phyloP scores from a whole-genome alignment of 2,797 vertebrate species.

The Aplochiton taeniatus region DNA sequence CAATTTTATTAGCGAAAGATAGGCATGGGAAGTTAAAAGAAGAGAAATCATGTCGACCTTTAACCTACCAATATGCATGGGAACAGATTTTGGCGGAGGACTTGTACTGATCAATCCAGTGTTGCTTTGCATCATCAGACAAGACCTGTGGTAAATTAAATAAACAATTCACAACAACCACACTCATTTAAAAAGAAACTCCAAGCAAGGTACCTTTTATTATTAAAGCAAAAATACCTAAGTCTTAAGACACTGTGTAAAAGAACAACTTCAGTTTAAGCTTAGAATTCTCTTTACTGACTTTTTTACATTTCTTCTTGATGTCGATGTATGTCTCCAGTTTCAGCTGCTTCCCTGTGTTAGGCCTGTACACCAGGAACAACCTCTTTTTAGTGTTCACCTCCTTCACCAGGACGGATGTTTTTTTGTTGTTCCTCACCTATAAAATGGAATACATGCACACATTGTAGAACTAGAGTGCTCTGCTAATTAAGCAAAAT shows the following conservation, averaged over 20 bases:
- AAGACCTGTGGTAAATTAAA: constrained; percentile 76
- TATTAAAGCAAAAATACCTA: background rate
- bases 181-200: background rate
- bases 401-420: constrained; percentile 92
- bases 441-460: constrained; percentile 43
- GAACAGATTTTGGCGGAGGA: constrained; percentile 93
- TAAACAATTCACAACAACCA: background rate
- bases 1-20: too few species aligned
- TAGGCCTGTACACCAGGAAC: constrained; percentile 94
- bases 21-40: too few species aligned
- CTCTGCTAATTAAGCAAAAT: too few species aligned
- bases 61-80: constrained; percentile 92
- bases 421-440: constrained; percentile 98
- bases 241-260: too few species aligned
- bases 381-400: constrained; percentile 95
- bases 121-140: constrained; percentile 90
- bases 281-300: constrained; percentile 45
- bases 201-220: background rate
- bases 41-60: too few species aligned
- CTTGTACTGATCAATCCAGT: constrained; percentile 94
- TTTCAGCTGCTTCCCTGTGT: constrained; percentile 95
- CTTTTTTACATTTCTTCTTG: constrained; percentile 98
- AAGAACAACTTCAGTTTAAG: too few species aligned
- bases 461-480: background rate
- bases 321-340: constrained; percentile 91